Evolutionary conservation across 2,113 vertebrate genomes (phyloP).

Genomic region (Phoxinus phoxinus): DNA sequence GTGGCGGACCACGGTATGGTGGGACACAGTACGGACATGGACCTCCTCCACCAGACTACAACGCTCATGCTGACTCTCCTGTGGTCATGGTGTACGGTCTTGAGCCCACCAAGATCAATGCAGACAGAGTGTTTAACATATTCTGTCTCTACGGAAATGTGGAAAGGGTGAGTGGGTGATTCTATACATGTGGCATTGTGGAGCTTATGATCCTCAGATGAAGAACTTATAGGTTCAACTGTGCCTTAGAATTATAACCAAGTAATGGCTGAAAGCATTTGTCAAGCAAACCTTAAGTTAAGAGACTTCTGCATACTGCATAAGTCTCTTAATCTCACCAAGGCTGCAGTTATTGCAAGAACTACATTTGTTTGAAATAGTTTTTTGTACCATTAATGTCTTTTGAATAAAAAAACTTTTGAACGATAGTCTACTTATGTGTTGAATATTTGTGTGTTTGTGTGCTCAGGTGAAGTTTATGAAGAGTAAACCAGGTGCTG

Average conservation of each 20-base stretch:
- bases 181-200: too few species aligned
- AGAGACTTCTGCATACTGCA: too few species aligned
- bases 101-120: constrained; percentile 88
- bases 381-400: too few species aligned
- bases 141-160: constrained; percentile 94
- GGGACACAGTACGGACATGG: constrained; percentile 84
- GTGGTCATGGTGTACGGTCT: constrained; percentile 94
- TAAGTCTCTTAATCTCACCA: neutral
- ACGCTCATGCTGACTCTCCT: constrained; percentile 88
- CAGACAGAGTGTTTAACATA: constrained; percentile 91
- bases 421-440: neutral
- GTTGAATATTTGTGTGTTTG: neutral
- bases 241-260: too few species aligned
- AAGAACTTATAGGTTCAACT: neutral
- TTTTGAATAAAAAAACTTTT: too few species aligned
- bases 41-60: constrained; percentile 85
- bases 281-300: too few species aligned
- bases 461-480: constrained; percentile 88
- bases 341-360: neutral
- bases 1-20: constrained; percentile 84
- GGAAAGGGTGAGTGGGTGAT: constrained; percentile 81
- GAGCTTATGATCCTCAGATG: neutral
- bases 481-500: constrained; percentile 95
- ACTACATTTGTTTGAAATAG: neutral
- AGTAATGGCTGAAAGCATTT: too few species aligned